A percentile compares a stretch with the other conserved stretches of the same genome.
Evolutionary conservation across 2,888 invertebrate species (phyloP).

Genomic region (Mechanitis mazaeus): DNA sequence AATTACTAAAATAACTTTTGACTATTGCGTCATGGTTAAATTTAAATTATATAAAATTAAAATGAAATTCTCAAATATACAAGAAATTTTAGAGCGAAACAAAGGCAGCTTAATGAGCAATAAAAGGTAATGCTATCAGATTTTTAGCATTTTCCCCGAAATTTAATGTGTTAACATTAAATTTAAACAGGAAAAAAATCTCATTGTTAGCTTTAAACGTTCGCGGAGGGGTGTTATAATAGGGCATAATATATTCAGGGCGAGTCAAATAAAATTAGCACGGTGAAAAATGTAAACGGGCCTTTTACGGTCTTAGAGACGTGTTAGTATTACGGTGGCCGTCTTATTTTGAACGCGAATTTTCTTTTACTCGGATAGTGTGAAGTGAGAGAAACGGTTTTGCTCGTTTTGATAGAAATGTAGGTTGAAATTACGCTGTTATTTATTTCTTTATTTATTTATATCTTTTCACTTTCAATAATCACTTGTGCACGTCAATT

Average conservation of each 20-base stretch:
- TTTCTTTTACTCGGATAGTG: constrained; percentile 31
- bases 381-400: constrained; percentile 19
- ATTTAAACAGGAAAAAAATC: constrained; percentile 61
- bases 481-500: too few relatives aligned
- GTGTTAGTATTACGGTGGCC: constrained; percentile 63
- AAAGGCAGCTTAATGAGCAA: constrained; percentile 48
- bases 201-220: constrained; percentile 70
- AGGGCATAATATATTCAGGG: constrained; percentile 75
- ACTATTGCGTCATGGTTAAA: neutral
- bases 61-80: constrained; percentile 7
- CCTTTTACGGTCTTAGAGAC: constrained; percentile 66
- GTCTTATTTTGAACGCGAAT: constrained; percentile 45
- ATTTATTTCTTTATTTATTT: too few relatives aligned
- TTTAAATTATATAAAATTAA: neutral
- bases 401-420: constrained; percentile 20
- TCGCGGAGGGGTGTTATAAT: constrained; percentile 67
- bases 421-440: too few relatives aligned
- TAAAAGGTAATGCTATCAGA: constrained; percentile 63
- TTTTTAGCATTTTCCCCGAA: constrained; percentile 58
- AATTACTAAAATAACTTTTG: constrained; percentile 5
- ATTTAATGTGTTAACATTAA: constrained; percentile 63
- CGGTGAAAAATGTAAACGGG: constrained; percentile 75
- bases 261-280: constrained; percentile 76
- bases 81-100: constrained; percentile 19
- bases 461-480: too few relatives aligned